A percentile compares a stretch with the other conserved stretches of the same genome.
These are phyloP conservation scores for Clarias pachynema DNA, from an alignment of 2,797 vertebrate species.

Conservation along the genomic window DNA sequence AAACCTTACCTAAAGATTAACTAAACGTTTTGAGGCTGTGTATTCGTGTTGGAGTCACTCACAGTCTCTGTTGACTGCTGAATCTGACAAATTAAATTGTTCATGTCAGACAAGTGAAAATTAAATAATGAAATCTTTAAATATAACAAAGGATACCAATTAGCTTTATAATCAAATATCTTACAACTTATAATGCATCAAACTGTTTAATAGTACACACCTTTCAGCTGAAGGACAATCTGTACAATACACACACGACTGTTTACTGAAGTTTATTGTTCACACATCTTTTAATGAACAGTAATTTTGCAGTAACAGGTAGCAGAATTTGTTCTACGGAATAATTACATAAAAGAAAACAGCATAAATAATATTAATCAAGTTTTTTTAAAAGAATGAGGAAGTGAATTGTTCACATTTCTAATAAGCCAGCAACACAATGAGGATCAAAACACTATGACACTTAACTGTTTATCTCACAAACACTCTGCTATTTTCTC, in stretches of 20 bases:
- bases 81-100: too few relatives aligned
- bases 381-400: not conserved
- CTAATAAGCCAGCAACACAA: not conserved
- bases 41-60: too few relatives aligned
- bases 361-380: conserved; percentile 8
- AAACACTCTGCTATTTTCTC: not conserved
- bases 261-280: conserved; percentile 15
- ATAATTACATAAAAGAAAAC: conserved; percentile 4
- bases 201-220: not conserved
- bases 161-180: not conserved
- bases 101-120: too few relatives aligned
- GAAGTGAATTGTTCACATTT: not conserved
- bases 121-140: too few relatives aligned
- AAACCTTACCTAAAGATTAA: too few relatives aligned
- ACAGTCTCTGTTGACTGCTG: too few relatives aligned
- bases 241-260: not conserved
- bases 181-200: not conserved
- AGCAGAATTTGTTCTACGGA: not conserved
- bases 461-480: not conserved
- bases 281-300: not conserved
- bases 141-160: not conserved
- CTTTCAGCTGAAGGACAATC: not conserved
- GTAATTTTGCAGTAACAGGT: not conserved
- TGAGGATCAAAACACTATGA: not conserved
- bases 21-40: too few relatives aligned